These are phyloP conservation scores for Ceryle rudis DNA, from an alignment of 2,797 vertebrate genomes.

Conservation along the genomic window DNA sequence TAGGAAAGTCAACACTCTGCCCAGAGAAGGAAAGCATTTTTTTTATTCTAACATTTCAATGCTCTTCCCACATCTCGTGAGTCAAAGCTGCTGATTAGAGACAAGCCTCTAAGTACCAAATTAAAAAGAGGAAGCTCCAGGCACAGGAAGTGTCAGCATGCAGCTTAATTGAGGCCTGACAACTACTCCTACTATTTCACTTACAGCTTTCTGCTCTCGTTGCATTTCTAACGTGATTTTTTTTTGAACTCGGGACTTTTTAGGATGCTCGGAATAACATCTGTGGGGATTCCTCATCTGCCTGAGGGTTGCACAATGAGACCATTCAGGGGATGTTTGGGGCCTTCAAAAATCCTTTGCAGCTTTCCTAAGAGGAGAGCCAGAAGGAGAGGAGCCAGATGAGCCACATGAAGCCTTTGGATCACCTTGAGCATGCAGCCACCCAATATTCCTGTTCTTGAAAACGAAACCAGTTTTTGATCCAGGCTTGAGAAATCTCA, in stretches of 20 bases:
- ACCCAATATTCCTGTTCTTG: neutral
- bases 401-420: neutral
- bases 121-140: conserved; percentile 40
- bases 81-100: neutral
- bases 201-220: neutral
- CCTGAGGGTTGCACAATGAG: neutral
- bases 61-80: neutral
- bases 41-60: neutral
- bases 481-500: neutral
- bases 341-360: neutral
- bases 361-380: neutral
- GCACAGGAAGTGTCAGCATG: neutral
- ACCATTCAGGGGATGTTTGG: neutral
- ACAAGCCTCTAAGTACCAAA: neutral
- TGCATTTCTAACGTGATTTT: neutral
- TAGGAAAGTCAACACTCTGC: neutral
- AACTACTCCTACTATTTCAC: neutral
- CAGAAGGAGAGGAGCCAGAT: neutral
- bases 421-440: neutral
- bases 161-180: neutral
- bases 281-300: neutral
- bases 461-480: neutral
- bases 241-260: neutral
- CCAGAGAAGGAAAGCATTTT: neutral
- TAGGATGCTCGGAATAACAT: neutral